Conservation (phyloP, 2,797 vertebrate species). For the Rhynchotus rufescens region DNA sequence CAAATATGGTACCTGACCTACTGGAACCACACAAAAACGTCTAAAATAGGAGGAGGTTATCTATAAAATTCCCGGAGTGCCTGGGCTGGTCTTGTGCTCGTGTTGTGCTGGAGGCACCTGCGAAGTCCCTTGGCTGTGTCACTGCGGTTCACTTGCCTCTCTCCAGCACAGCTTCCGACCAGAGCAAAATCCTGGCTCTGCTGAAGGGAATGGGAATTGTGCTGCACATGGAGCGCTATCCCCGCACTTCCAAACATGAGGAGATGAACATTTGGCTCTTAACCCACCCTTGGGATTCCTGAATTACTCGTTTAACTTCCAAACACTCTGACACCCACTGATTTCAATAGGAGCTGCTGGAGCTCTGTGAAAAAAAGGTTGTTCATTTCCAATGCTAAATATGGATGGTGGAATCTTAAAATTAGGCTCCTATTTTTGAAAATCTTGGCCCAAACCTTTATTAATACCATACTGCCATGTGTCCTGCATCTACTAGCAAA, state of each 20-base stretch:
- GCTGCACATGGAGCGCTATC: background rate
- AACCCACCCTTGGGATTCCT: constrained; percentile 6
- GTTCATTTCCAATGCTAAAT: constrained; percentile 47
- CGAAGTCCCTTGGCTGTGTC: accelerated
- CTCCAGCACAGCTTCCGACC: background rate
- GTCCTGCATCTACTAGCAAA: constrained; percentile 21
- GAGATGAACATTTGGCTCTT: constrained; percentile 40
- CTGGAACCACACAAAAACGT: background rate
- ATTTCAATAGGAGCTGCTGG: constrained; percentile 54
- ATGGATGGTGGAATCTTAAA: constrained; percentile 52
- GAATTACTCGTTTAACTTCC: constrained; percentile 34
- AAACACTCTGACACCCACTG: constrained; percentile 42
- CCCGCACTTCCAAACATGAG: constrained; percentile 8
- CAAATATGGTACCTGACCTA: background rate
- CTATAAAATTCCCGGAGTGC: background rate
- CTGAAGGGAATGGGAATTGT: background rate
- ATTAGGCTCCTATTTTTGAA: constrained; percentile 43
- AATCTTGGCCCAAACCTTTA: constrained; percentile 52
- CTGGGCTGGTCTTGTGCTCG: background rate
- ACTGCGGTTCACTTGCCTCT: background rate
- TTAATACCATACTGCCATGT: constrained; percentile 30
- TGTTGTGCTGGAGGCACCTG: background rate
- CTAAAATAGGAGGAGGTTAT: background rate
- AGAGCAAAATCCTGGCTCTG: background rate
- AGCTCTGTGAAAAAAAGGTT: constrained; percentile 31